Percentiles rank a stretch among this genome's conserved stretches.
Conservation (phyloP, 2,888 invertebrate species). For the Oxytorus armatus region DNA sequence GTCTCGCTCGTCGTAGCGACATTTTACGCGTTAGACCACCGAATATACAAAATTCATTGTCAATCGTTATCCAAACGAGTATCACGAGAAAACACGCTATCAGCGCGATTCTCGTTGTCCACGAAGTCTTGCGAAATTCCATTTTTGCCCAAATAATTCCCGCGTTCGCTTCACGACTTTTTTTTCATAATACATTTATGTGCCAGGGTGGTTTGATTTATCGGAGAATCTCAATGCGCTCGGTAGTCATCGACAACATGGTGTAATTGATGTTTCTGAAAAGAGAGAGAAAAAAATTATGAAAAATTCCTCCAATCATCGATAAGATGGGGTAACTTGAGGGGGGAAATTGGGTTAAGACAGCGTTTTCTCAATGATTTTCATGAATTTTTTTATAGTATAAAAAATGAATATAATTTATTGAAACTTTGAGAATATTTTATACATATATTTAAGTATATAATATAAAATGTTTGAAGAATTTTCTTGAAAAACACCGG, state of each 20-base stretch:
- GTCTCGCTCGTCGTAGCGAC: slow-evolving; percentile 69
- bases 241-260: not conserved
- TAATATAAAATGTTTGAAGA: too few species aligned
- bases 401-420: too few species aligned
- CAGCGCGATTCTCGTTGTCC: slow-evolving; percentile 68
- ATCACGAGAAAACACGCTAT: slow-evolving; percentile 72
- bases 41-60: slow-evolving; percentile 77
- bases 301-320: not conserved
- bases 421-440: too few species aligned
- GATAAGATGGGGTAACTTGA: too few species aligned
- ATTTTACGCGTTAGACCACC: slow-evolving; percentile 75
- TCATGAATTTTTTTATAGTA: too few species aligned
- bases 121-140: slow-evolving; percentile 70
- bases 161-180: not conserved
- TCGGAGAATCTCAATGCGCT: not conserved
- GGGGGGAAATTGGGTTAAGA: too few species aligned
- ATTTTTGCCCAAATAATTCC: slow-evolving; percentile 57
- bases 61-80: slow-evolving; percentile 76
- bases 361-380: too few species aligned
- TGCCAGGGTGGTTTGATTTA: not conserved
- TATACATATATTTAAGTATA: too few species aligned
- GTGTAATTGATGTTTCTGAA: not conserved
- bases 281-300: too few species aligned
- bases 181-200: slow-evolving; percentile 50
- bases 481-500: too few species aligned